Evolutionary conservation across 1,140 invertebrate genomes (phyloP), one percentile per base, ranked within the genome.

Genomic region (Wasmannia auropunctata): DNA sequence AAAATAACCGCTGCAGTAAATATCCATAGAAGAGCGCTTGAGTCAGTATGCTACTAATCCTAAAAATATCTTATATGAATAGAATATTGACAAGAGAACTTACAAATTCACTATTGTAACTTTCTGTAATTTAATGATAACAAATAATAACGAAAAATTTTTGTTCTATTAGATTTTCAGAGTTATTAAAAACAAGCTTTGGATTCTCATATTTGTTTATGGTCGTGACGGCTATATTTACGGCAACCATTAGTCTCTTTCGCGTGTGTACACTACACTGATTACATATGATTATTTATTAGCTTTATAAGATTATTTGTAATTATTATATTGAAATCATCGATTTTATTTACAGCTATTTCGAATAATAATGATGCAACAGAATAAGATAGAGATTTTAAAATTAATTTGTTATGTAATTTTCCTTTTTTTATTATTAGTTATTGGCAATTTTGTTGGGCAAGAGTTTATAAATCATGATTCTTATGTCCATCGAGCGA

Each of bases 401-500:
- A 72, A 37, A 70, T 40, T 22, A 56, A 0, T 56, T 0, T 4
- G 25, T 3, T 56, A 25, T 1, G 5, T 31, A 8, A 0, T 56
- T 16, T 70, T 40, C 8, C 0, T 43, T 70, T 10, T 58, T 31
- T 3, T 81, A 28, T 62, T 46, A 14, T 19, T 84, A 62, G 10
- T 49, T 49, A 7, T 62, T 7, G 54, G 37, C 14, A 83, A 83
- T 74, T 83, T 43, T 31, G 28, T 43, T 74, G 65, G 65, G 4
- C 67, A 83, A 16, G 37, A 60, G n/a, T 83, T 83, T 58, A 83
- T 22, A 58, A 37, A 83, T 46, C 14, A 8, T 7, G 56, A 49
- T 19, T 3, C 1, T 19, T 2, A 40, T 25, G 34, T 67, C 3
- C 37, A 69, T 51, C 63, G 11, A 67, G 37, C 22, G 2, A 62